phyloP scores from a whole-genome alignment of 2,888 invertebrate species.

The Allygus modestus region DNA sequence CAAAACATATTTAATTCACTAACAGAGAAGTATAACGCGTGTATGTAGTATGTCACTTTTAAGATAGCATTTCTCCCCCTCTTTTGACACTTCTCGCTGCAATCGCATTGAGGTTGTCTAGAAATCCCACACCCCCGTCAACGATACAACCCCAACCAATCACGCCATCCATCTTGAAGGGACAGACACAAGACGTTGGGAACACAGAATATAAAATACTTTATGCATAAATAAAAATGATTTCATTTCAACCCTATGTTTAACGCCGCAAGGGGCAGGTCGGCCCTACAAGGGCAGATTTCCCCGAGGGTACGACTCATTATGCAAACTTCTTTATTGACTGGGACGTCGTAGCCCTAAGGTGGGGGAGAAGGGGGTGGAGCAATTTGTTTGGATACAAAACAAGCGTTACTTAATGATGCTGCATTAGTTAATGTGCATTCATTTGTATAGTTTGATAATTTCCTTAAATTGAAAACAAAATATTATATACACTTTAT shows the following conservation, averaged over 20 bases:
- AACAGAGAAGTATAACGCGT: no score
- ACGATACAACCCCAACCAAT: conserved; percentile 14
- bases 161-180: not conserved
- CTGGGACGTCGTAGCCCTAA: not conserved
- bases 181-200: not conserved
- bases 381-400: conserved; percentile 7
- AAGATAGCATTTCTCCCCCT: no score
- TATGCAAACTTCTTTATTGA: conserved; percentile 57
- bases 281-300: conserved; percentile 31
- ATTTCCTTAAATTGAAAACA: no score
- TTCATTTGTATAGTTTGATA: no score
- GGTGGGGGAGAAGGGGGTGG: not conserved
- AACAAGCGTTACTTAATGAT: no score
- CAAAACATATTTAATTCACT: no score
- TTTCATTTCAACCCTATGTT: conserved; percentile 57
- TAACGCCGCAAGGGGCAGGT: conserved; percentile 25
- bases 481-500: no score
- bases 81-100: not conserved
- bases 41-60: no score
- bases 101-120: not conserved
- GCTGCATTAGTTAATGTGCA: no score
- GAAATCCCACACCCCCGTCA: not conserved
- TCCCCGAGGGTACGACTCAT: conserved; percentile 46
- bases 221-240: conserved; percentile 57
- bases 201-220: conserved; percentile 43